Conservation (phyloP, 2,113 vertebrate genomes). For the Ochotona curzoniae region DNA sequence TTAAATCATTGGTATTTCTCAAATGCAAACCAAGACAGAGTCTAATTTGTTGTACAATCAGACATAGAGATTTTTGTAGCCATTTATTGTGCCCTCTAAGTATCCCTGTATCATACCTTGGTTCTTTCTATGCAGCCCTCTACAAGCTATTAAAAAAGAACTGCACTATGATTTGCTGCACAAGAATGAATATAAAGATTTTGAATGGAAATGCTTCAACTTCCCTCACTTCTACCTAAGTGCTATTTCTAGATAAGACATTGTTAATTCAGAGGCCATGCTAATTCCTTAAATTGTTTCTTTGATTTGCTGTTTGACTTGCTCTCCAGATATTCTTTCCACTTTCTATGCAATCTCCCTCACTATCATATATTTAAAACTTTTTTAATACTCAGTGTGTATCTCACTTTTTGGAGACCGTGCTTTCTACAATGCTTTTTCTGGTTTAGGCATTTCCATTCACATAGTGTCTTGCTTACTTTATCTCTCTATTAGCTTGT, state of each 20-base stretch:
- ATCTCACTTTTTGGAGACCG: not conserved
- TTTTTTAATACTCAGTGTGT: not conserved
- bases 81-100: not conserved
- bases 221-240: not conserved
- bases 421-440: not conserved
- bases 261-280: not conserved
- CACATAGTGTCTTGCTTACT: not conserved
- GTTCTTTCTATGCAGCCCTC: not conserved
- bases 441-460: not conserved
- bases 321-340: not conserved
- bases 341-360: not conserved
- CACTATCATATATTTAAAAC: not conserved
- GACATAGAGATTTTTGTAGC: not conserved
- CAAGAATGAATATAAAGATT: conserved; percentile 6
- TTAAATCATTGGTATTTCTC: conserved; percentile 46
- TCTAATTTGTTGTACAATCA: not conserved
- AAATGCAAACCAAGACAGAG: not conserved
- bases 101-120: not conserved
- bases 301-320: not conserved
- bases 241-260: conserved; percentile 23
- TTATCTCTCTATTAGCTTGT: not conserved
- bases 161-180: not conserved
- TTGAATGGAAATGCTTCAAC: not conserved
- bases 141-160: conserved; percentile 32
- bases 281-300: not conserved